phyloP scores from a whole-genome alignment of 2,113 vertebrate genomes.

The Pipa parva region DNA sequence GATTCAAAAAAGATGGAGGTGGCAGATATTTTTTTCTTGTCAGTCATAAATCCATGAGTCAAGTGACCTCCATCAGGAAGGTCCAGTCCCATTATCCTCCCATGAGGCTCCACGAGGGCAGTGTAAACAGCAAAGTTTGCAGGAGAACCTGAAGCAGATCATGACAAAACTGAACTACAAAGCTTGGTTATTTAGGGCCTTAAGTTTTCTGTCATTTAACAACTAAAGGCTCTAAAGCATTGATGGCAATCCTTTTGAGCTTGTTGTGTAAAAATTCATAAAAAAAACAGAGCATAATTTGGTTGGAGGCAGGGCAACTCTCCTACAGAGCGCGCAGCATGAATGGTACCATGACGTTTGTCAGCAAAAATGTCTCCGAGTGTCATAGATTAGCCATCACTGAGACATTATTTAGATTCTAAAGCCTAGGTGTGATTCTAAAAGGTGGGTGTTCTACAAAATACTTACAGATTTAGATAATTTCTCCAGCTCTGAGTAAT shows the following conservation, averaged over 20 bases:
- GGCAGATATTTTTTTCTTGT: slow-evolving; percentile 95
- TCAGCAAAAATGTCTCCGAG: not conserved
- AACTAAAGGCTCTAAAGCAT: not conserved
- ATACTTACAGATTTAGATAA: no score
- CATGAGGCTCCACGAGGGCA: slow-evolving; percentile 88
- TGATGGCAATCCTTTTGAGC: not conserved
- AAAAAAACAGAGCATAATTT: not conserved
- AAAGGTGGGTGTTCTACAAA: no score
- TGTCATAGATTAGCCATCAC: no score
- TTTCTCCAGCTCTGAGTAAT: no score
- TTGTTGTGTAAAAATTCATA: not conserved
- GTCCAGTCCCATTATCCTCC: slow-evolving; percentile 96
- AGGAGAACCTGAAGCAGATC: slow-evolving; percentile 72
- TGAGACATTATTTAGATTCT: no score
- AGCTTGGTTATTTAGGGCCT: not conserved
- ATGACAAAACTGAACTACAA: not conserved
- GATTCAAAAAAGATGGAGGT: slow-evolving; percentile 97
- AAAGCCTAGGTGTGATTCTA: no score
- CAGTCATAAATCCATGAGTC: slow-evolving; percentile 96
- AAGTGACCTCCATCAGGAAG: slow-evolving; percentile 92
- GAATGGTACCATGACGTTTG: no score
- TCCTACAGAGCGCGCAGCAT: no score
- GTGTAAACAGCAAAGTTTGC: slow-evolving; percentile 95
- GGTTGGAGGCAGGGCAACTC: not conserved
- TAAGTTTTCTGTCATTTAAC: no score